A percentile compares a stretch with the other conserved stretches of the same genome.
Conservation (phyloP, 1,140 invertebrate species). For the Plodia interpunctella region DNA sequence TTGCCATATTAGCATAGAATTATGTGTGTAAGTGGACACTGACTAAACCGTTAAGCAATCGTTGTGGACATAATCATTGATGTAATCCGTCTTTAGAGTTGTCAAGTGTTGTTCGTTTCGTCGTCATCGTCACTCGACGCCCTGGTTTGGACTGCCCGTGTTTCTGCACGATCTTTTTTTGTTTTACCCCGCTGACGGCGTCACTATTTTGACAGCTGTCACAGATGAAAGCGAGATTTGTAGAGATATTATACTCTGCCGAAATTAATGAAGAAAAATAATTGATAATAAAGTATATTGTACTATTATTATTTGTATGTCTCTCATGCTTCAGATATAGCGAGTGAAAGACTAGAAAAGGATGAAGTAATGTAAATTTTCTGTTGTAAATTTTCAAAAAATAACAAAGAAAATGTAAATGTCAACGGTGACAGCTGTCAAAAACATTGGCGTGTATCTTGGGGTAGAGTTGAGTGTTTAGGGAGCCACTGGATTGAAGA, state of each 20-base stretch:
- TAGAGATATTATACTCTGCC: background rate
- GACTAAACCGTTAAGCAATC: slow-evolving; percentile 46
- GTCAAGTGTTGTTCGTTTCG: slow-evolving; percentile 21
- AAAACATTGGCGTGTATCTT: background rate
- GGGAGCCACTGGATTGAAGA: background rate
- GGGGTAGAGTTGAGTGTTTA: slow-evolving; percentile 22
- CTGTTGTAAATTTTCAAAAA: no score
- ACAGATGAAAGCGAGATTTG: background rate
- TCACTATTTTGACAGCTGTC: slow-evolving; percentile 13
- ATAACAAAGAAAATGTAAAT: background rate
- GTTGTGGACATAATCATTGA: slow-evolving; percentile 58
- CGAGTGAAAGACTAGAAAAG: no score
- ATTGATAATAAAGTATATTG: no score
- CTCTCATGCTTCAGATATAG: no score
- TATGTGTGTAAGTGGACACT: slow-evolving; percentile 21
- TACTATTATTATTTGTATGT: no score
- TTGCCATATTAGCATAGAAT: slow-evolving; percentile 68
- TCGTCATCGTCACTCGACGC: slow-evolving; percentile 14
- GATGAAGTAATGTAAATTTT: no score
- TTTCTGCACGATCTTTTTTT: slow-evolving; percentile 10
- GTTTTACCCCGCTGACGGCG: background rate
- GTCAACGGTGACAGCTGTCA: slow-evolving; percentile 5
- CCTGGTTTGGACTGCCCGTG: slow-evolving; percentile 8
- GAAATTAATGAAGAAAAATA: no score
- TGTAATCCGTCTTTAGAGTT: slow-evolving; percentile 36